phyloP scores from a whole-genome alignment of 2,797 vertebrate species.

The Aplochiton taeniatus region DNA sequence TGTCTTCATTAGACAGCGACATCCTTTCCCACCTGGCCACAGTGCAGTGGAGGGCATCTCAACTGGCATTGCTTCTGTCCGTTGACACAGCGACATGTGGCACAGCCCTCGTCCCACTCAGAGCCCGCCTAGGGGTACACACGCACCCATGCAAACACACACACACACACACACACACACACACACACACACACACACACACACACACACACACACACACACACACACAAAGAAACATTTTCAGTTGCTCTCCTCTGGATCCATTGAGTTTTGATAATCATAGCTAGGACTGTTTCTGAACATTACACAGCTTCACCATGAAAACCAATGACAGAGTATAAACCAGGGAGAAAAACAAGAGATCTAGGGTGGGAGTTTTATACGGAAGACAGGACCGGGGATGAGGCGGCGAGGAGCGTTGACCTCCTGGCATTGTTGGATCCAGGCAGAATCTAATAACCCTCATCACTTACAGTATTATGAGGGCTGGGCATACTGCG shows the following conservation, averaged over 20 bases:
- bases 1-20: background rate
- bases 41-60: constrained; percentile 74
- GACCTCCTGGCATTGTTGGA: constrained; percentile 58
- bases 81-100: constrained; percentile 78
- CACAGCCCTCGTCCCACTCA: constrained; percentile 82
- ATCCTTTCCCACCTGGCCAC: constrained; percentile 77
- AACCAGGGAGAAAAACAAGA: background rate
- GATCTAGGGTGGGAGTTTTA: too few species aligned
- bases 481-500: constrained; percentile 36
- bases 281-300: constrained; percentile 18
- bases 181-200: background rate
- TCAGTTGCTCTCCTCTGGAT: constrained; percentile 11
- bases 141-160: constrained; percentile 19
- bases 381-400: too few species aligned
- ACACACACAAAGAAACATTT: background rate
- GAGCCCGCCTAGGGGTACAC: constrained; percentile 70
- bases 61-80: constrained; percentile 74
- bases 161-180: constrained; percentile 5
- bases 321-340: background rate
- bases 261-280: constrained; percentile 11
- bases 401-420: constrained; percentile 20
- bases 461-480: constrained; percentile 40
- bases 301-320: constrained; percentile 21
- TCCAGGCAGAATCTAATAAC: constrained; percentile 25
- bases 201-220: constrained; percentile 19